Base-by-base conservation (phyloP, 2,888 invertebrate genomes). In the Dioctria linearis region DNA sequence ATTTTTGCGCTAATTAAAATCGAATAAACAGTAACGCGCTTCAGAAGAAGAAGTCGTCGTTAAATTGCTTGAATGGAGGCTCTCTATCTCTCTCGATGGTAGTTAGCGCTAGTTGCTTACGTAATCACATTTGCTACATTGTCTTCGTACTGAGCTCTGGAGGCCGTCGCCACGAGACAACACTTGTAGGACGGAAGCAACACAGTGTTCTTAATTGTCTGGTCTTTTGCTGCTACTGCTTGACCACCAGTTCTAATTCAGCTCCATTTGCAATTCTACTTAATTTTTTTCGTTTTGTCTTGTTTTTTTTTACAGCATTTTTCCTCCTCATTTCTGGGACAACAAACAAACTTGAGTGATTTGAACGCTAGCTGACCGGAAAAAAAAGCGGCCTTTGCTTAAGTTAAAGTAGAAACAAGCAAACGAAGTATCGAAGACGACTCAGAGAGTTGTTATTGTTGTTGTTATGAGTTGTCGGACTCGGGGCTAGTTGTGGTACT, bases 121-220 rank as follows among this genome's bases (percentile, higher is more conserved):
- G 69, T 39, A 69, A 69, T 39, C 39, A 5, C 43, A 25, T 25
- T 25, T 25, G 25, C 2, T 25, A 25, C 25, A 25, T 25, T 25
- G 25, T 25, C 25, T 25, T 25, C 25, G 25, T 25, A 25, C 25
- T 25, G 25, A 2, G 2, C 25, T 25, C 25, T 25, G 25, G 25
- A 25, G 25, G n/a, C 54, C 11, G 54, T 11, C 54, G n/a, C 6
- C 11, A 54, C 9, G 11, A 54, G 54, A 54, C 54, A 54, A 54
- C 67, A 69, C n/a, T 69, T 54, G 54, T 54, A 11, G 51, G 59
- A 43, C 73, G 73, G 73, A 75, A 75, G 73, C 73, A 40, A 59
- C 57, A 59, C 11, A 65, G 42, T 57, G 42, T 57, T 75, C 73
- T 75, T 75, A 75, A 75, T 75, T 75, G 73, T 75, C 73, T 59